Evolutionary conservation across 1,140 invertebrate genomes (phyloP).

Genomic region (Dendroctonus ponderosae): DNA sequence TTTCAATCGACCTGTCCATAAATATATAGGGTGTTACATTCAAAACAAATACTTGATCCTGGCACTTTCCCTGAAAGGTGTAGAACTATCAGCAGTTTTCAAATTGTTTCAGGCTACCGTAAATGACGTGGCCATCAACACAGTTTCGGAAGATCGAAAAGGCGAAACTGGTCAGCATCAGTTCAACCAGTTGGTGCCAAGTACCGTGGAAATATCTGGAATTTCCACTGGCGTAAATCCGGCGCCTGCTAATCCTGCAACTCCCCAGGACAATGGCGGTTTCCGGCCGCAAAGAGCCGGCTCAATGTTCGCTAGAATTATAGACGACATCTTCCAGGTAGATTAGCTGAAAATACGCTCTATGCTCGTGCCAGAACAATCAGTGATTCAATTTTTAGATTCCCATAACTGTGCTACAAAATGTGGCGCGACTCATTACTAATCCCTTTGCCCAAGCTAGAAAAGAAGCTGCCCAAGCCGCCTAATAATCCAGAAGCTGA

Average conservation of each 20-base stretch:
- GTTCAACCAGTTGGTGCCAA: constrained; percentile 4
- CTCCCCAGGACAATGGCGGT: constrained; percentile 27
- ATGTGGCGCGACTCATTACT: constrained; percentile 43
- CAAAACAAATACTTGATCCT: too few species aligned
- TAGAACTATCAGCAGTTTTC: background rate
- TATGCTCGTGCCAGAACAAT: too few species aligned
- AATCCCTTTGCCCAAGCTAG: constrained; percentile 38
- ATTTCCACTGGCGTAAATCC: constrained; percentile 40
- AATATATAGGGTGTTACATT: too few species aligned
- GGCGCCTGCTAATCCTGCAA: constrained; percentile 14
- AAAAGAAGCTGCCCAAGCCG: too few species aligned
- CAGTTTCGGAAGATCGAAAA: constrained; percentile 33
- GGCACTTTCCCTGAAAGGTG: too few species aligned
- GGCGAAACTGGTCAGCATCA: constrained; percentile 2
- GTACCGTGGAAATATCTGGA: constrained; percentile 39
- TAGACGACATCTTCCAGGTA: constrained; percentile 47
- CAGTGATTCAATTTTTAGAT: constrained; percentile 38
- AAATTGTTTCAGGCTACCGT: constrained; percentile 37
- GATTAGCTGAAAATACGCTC: too few species aligned
- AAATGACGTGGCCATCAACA: constrained; percentile 41
- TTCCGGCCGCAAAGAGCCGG: constrained; percentile 44
- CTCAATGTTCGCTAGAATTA: constrained; percentile 44
- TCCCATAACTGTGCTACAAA: constrained; percentile 45
- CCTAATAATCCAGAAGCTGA: too few species aligned
- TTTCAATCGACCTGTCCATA: too few species aligned